Conservation (phyloP, 2,888 invertebrate genomes). For the Metacarcinus magister region DNA sequence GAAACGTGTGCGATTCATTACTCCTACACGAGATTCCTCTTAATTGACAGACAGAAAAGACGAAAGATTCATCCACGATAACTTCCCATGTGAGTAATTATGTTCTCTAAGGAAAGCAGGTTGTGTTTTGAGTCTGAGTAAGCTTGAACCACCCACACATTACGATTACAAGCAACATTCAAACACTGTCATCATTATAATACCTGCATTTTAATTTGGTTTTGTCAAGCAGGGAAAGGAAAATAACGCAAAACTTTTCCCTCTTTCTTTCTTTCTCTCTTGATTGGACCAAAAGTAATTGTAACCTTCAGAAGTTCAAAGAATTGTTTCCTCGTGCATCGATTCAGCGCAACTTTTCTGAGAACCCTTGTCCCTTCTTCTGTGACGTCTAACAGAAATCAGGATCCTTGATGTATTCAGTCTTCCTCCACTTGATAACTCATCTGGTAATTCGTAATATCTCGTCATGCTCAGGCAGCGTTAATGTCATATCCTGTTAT, state of each 20-base stretch:
- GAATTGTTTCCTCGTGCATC: not conserved
- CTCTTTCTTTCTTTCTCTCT: not conserved
- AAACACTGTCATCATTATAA: not conserved
- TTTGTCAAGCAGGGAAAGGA: not conserved
- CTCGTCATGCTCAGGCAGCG: not conserved
- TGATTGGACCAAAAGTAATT: constrained; percentile 16
- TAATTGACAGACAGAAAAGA: not conserved
- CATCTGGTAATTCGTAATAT: not conserved
- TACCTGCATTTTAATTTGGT: not conserved
- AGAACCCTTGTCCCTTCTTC: not conserved
- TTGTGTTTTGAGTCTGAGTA: not conserved
- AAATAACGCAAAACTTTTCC: not conserved
- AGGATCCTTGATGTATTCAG: not conserved
- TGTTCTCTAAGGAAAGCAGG: not conserved
- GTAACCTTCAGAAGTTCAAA: not conserved
- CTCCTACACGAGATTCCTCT: not conserved
- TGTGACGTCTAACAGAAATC: not conserved
- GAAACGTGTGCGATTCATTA: too few relatives aligned
- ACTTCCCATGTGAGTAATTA: not conserved
- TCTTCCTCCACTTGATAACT: not conserved
- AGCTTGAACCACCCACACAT: not conserved
- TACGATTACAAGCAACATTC: not conserved
- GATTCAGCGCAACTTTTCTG: not conserved
- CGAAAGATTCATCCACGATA: not conserved
- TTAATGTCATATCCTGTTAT: not conserved